Conservation (phyloP, 2,888 invertebrate species). For the Didymodactylos carnosus region DNA sequence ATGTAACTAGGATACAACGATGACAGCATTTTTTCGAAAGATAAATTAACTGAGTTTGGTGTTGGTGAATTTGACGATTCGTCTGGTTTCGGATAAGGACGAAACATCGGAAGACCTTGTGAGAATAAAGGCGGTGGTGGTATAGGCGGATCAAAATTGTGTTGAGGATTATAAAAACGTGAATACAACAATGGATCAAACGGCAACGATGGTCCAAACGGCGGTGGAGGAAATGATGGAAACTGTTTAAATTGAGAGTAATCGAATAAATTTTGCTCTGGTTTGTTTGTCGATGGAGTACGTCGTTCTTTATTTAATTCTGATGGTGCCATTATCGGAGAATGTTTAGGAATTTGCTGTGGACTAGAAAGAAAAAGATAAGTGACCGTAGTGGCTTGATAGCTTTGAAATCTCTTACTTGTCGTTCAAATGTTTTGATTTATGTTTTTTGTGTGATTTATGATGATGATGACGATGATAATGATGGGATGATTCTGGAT, state of each 20-base stretch:
- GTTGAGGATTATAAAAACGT: neutral
- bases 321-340: neutral
- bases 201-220: neutral
- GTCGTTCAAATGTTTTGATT: neutral
- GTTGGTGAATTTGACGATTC: neutral
- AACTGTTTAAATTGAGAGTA: neutral
- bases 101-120: too few species aligned
- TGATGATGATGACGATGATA: neutral
- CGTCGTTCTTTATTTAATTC: neutral
- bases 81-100: neutral
- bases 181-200: neutral
- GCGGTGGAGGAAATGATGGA: neutral
- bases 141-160: neutral
- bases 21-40: neutral
- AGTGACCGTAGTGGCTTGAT: neutral
- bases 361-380: neutral
- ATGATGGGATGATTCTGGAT: neutral
- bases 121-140: neutral
- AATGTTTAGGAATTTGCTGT: neutral
- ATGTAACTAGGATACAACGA: neutral
- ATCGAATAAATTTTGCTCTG: neutral
- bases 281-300: neutral
- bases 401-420: neutral
- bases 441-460: neutral
- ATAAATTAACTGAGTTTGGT: neutral